Percentiles rank a stretch among this genome's conserved stretches.
Conservation (phyloP, 2,888 invertebrate species). For the Lampropteryx suffumata region DNA sequence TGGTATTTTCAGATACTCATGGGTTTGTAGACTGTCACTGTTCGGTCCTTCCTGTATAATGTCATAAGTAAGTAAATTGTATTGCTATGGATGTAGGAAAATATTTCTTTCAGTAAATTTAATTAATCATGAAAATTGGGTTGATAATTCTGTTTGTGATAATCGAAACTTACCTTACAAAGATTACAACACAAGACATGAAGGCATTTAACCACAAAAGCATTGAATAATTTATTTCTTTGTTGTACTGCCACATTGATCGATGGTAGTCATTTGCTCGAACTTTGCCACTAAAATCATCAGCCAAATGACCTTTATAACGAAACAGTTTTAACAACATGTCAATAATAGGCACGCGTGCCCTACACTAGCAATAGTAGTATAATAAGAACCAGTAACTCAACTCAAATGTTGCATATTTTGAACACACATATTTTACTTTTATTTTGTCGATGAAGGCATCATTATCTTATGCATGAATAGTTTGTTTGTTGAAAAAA, state of each 20-base stretch:
- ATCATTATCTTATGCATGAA: too few relatives aligned
- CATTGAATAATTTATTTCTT: conserved; percentile 24
- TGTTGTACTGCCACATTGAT: conserved; percentile 20
- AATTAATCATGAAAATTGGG: too few relatives aligned
- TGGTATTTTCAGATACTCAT: too few relatives aligned
- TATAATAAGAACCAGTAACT: conserved; percentile 11
- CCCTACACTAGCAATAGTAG: conserved; percentile 22
- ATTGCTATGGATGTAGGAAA: too few relatives aligned
- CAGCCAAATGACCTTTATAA: conserved; percentile 17
- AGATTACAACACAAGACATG: conserved; percentile 12
- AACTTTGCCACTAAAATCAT: conserved; percentile 26
- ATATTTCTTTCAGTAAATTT: too few relatives aligned
- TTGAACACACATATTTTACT: too few relatives aligned
- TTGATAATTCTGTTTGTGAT: too few relatives aligned
- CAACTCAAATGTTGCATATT: background rate
- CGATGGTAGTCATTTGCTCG: conserved; percentile 21
- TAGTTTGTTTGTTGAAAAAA: too few relatives aligned
- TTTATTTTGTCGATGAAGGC: background rate
- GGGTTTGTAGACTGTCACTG: too few relatives aligned
- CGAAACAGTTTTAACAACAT: conserved; percentile 33
- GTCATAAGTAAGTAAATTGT: too few relatives aligned
- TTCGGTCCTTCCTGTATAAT: too few relatives aligned
- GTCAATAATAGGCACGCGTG: conserved; percentile 48
- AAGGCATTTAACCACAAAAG: conserved; percentile 7
- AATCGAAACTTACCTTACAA: background rate